phyloP scores from a whole-genome alignment of 2,113 vertebrate genomes.

The Anarhynchus alexandrinus region DNA sequence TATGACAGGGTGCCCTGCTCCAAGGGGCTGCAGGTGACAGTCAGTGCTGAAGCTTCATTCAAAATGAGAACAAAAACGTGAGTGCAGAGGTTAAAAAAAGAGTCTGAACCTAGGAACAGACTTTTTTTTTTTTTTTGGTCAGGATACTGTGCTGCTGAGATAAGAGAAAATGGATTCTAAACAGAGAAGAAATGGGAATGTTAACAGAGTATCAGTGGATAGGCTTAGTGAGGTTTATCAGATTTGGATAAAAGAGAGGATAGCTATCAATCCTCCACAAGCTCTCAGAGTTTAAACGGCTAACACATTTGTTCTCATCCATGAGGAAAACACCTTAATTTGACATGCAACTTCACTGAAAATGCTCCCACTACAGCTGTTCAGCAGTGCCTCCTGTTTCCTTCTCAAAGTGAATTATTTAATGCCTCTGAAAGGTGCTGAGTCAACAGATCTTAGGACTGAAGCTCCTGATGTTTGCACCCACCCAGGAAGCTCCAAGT shows the following conservation, averaged over 20 bases:
- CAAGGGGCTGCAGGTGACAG: neutral
- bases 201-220: constrained; percentile 31
- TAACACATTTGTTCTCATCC: neutral
- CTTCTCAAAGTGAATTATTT: neutral
- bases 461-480: neutral
- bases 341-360: neutral
- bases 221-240: constrained; percentile 55
- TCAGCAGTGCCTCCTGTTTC: neutral
- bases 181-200: constrained; percentile 20
- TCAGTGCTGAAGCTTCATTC: neutral
- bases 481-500: neutral
- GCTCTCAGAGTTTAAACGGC: neutral
- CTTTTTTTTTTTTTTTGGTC: neutral
- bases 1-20: neutral
- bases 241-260: constrained; percentile 49
- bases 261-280: constrained; percentile 36
- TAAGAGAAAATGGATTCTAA: neutral
- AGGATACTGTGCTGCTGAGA: neutral
- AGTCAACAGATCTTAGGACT: neutral
- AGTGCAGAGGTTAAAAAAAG: neutral
- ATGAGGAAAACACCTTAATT: neutral
- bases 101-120: neutral
- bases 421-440: neutral
- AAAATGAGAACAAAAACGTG: neutral
- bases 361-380: neutral